Base-by-base conservation (phyloP, 2,113 vertebrate species). In the Lepus americanus region DNA sequence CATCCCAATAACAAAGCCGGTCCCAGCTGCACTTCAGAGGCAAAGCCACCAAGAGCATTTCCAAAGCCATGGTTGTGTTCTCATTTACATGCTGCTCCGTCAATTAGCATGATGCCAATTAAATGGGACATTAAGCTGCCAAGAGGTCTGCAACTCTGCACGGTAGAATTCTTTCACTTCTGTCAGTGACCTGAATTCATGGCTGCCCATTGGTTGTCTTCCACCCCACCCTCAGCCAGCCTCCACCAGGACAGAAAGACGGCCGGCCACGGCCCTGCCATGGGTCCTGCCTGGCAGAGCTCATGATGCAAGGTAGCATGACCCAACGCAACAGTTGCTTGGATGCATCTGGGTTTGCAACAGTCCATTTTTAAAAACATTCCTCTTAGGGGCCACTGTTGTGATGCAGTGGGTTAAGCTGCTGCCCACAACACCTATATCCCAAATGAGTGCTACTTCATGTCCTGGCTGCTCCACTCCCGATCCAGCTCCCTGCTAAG, bases 101-200 rank as follows among this genome's bases (percentile, higher is more conserved):
- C 88, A 49, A 10, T 89, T 69, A 90, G 79, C 14, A 16, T 89
- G 81, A 11, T 80, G 61, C 86, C 89, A 80, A 84, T 93, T 83
- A 92, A 91, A 81, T 79, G 85, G 76, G 83, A 55, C 91, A 51
- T 94, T 74, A 90, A 90, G 84, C 74, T 86, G 72, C 89, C 92
- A 79, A 16, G 61, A 92, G 69, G 90, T 94, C 22, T 81, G 31
- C 90, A 69, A 3, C 49, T 66, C 36, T 72, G 72, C 69, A 12
- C 39, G 69, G 61, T 55, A 66, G 14, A 55, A 31, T 94, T 55
- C 53, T 87, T 63, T 80, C 44, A 31, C 69, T 92, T 92, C 80
- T 94, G n/a, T 61, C 66, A 81, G 59, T 72, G 74, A 39, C 94
- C 90, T 73, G 78, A 88, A 82, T 94, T 95, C 74, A 53, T 74